Percentiles rank a stretch among this genome's conserved stretches.
These are phyloP conservation scores for Plodia interpunctella DNA, from an alignment of 1,140 invertebrate species.

Conservation along the genomic window DNA sequence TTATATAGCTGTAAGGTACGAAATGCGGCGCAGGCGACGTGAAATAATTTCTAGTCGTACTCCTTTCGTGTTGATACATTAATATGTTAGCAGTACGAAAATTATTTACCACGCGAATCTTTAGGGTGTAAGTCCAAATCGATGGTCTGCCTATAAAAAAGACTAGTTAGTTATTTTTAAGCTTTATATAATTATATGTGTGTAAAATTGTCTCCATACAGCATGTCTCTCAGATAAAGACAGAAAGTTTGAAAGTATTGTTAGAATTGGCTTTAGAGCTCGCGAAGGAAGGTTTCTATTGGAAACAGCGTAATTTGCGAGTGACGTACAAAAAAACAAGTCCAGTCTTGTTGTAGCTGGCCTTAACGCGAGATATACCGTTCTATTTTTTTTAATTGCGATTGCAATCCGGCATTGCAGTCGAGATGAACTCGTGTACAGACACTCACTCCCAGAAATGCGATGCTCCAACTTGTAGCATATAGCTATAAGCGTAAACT, in stretches of 20 bases:
- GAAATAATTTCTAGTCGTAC: conserved; percentile 70
- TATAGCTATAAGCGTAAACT: conserved; percentile 37
- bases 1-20: conserved; percentile 16
- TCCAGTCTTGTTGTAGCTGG: conserved; percentile 39
- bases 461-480: conserved; percentile 28
- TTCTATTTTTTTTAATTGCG: conserved; percentile 16
- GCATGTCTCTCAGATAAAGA: conserved; percentile 54
- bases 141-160: conserved; percentile 65
- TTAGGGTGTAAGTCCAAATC: conserved; percentile 36
- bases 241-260: background rate
- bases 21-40: conserved; percentile 29
- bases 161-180: conserved; percentile 73
- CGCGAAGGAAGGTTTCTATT: conserved; percentile 3
- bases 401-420: conserved; percentile 2
- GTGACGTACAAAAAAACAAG: conserved; percentile 23
- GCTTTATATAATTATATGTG: conserved; percentile 50
- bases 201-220: conserved; percentile 54
- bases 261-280: conserved; percentile 10
- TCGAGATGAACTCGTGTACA: background rate
- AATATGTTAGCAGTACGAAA: conserved; percentile 74
- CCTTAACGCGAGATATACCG: conserved; percentile 30
- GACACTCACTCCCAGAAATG: background rate
- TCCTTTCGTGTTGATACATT: conserved; percentile 68
- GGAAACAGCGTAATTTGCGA: background rate
- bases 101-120: conserved; percentile 47